Percentiles rank a stretch among this genome's conserved stretches.
Conservation (phyloP, 2,797 vertebrate species). For the Threskiornis aethiopicus region DNA sequence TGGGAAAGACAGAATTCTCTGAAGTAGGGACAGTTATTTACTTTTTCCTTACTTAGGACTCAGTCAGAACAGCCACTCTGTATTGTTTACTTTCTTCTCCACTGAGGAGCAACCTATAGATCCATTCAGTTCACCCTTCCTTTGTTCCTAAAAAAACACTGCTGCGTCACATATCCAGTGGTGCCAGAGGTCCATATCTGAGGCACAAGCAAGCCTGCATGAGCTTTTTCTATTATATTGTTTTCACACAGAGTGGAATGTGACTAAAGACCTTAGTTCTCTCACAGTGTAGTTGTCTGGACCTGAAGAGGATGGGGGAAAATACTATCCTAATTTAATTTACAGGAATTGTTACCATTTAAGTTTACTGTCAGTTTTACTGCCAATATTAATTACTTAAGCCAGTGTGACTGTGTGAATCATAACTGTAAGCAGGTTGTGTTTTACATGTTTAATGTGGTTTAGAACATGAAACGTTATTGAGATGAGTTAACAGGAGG, state of each 20-base stretch:
- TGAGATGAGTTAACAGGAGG: background rate
- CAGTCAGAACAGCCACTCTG: background rate
- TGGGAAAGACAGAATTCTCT: background rate
- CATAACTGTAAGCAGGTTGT: background rate
- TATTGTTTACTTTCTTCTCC: background rate
- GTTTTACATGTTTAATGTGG: background rate
- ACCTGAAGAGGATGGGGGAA: background rate
- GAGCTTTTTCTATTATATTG: background rate
- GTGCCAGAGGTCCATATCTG: background rate
- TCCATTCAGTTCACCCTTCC: background rate
- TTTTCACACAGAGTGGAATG: background rate
- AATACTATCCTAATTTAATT: background rate
- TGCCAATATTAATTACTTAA: background rate
- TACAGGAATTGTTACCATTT: background rate
- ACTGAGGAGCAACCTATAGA: background rate
- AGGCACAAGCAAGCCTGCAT: background rate
- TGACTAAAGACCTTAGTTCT: background rate
- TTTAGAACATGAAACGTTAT: background rate
- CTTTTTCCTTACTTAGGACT: background rate
- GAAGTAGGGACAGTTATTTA: background rate
- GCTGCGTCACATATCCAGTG: background rate
- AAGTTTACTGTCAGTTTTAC: background rate
- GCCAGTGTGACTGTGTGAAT: background rate
- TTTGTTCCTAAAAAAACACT: background rate
- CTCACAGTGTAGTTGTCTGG: background rate